Evolutionary conservation across 2,113 vertebrate genomes (phyloP).

Genomic region (Anseranas semipalmata): DNA sequence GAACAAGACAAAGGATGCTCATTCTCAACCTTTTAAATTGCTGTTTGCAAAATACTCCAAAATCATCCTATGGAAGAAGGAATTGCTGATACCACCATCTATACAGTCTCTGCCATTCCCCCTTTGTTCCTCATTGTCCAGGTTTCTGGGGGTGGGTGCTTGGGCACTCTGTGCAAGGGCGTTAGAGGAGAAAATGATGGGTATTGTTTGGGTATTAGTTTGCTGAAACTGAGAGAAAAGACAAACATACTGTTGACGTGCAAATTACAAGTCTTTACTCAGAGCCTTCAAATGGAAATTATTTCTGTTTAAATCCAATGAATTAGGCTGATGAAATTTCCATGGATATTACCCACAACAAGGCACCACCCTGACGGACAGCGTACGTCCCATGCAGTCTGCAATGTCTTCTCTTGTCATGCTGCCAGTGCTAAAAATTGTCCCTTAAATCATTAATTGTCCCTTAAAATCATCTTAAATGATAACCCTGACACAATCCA

Average conservation of each 20-base stretch:
- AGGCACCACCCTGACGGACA: background rate
- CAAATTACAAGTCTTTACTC: background rate
- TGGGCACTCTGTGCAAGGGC: background rate
- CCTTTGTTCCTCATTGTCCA: background rate
- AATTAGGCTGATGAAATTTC: background rate
- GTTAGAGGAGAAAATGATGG: background rate
- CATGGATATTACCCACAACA: background rate
- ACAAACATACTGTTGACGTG: background rate
- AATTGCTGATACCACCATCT: background rate
- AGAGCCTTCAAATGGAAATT: background rate
- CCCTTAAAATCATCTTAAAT: background rate
- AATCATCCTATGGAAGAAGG: background rate
- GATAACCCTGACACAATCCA: background rate
- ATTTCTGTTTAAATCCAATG: background rate
- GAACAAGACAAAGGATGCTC: background rate
- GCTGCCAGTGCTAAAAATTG: background rate
- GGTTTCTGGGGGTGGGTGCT: background rate
- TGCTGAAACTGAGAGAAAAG: background rate
- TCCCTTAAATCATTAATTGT: background rate
- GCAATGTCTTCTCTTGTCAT: background rate
- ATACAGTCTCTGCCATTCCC: background rate
- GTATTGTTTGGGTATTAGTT: background rate
- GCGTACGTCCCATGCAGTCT: fast-evolving
- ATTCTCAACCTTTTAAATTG: background rate
- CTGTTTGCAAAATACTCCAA: background rate